phyloP scores from a whole-genome alignment of 2,113 vertebrate genomes.

The Neolamprologus hecqui region DNA sequence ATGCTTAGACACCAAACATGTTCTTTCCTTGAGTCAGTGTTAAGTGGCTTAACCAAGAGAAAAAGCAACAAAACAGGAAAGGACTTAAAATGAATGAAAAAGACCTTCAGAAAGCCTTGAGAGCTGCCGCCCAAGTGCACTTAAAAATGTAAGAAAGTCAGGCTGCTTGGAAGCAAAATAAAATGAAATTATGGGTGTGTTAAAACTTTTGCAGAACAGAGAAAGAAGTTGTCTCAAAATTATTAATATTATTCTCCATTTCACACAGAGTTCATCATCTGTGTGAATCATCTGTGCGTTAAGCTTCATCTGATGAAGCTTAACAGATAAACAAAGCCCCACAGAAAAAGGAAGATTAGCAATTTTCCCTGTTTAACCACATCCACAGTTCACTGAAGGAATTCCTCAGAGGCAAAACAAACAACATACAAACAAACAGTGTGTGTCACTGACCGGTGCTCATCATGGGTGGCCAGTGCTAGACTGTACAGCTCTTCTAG shows the following conservation, averaged over 20 bases:
- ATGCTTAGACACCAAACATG: not conserved
- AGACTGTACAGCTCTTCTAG: conserved; percentile 59
- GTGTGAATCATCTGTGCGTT: not conserved
- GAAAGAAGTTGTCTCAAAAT: not conserved
- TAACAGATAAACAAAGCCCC: not conserved
- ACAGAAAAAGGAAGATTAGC: not conserved
- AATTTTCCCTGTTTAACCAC: not conserved
- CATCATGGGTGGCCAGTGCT: conserved; percentile 70
- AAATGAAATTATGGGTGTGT: not conserved
- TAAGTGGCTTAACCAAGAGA: not conserved
- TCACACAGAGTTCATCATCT: not conserved
- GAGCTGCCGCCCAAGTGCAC: not conserved
- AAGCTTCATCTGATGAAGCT: not conserved
- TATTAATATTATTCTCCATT: not conserved
- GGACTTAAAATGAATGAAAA: not conserved
- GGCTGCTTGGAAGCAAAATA: not conserved
- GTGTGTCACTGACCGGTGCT: conserved; percentile 45
- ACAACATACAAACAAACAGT: not conserved
- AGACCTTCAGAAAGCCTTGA: not conserved
- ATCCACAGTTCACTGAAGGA: not conserved
- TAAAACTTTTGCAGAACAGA: not conserved
- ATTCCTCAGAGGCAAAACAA: not conserved
- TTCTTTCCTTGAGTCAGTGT: not conserved
- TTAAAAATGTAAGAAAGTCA: not conserved
- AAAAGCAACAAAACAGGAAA: not conserved